Evolutionary conservation across 2,888 invertebrate genomes (phyloP), one percentile per base, ranked within the genome.

Genomic region (Ommatoiulus sabulosus): DNA sequence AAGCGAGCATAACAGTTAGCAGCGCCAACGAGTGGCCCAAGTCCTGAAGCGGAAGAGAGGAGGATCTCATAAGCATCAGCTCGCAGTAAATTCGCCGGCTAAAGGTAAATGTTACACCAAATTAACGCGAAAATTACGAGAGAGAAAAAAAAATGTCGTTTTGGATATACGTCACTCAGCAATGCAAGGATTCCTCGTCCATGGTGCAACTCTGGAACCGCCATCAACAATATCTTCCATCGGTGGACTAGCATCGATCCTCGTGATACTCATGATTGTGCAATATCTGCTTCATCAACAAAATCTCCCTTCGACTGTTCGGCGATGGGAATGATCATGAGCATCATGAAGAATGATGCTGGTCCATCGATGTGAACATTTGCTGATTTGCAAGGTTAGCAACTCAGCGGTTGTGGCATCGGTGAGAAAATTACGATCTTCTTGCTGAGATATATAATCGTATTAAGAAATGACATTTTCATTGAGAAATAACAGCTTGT

Each of bases 51-150:
- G 17, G 80, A 80, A 35, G 80, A 7, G 6, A 24, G 35, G 72
- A 80, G 80, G 80, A 80, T 35, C 80, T 35, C 80, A 24, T 6
- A 35, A 80, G 35, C 80, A 12, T 80, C 80, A n/a, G 35, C 15
- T 80, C n/a, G n/a, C 80, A 80, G 80, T 35, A 80, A 80, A 80
- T 80, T 80, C 80, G 80, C 24, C 80, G 80, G 80, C 35, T 80
- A 8, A 15, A 80, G 80, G 80, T 80, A 80, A 80, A 35, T 80
- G 35, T 80, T 80, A 80, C 72, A 20, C 8, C 72, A 72, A 72
- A 72, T 72, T 24, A 24, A 3, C 48, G 48, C n/a, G n/a, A n/a
- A 48, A 48, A 48, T 48, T 46, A 8, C 8, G 52, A 52, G 7
- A 52, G 15, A 52, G 48, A n/a, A n/a, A 10, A 8, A 12, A 52